Base-by-base conservation (phyloP, 2,888 invertebrate genomes). In the Xylota segnis region DNA sequence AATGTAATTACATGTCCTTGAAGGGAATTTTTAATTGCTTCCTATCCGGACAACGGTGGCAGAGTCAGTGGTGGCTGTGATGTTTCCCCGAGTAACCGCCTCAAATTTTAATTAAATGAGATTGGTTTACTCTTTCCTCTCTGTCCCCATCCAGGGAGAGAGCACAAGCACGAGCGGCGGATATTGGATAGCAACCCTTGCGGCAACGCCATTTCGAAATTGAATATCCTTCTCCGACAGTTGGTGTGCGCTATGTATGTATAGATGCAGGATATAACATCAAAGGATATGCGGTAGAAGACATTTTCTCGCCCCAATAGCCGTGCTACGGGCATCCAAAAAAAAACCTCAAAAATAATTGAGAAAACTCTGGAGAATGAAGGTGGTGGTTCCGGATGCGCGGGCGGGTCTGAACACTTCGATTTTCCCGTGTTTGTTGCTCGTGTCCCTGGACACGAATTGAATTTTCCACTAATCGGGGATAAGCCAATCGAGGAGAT, bases 41-140 rank as follows among this genome's bases (percentile, higher is more conserved):
- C 70, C 81, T 43, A 81, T 75, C 79, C 81, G 79, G 70, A 52
- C 61, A 58, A 61, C 50, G 52, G 68, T 52, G 40, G 65, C 45
- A 40, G 50, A 70, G 71, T 68, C 50, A 50, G 79, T 70, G 79
- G 79, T 79, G 63, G 18, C 81, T 79, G 81, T 84, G 84, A 84
- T 81, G 84, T 66, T 84, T 70, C 59, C 75, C 75, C 29, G 70
- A 52, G 81, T 65, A 79, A 76, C 84, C 75, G 81, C 84, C 81
- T 81, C 79, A 81, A 81, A 81, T 84, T 84, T 84, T 84, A 84
- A 84, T 84, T 84, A 84, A 84, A 84, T 84, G 84, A 81, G 81
- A 84, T 84, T 84, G 84, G 84, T 84, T 79, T 84, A 63, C 79
- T 50, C 70, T 34, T 66, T 50, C 74, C 63, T 9, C 16, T 34